Base-by-base conservation (phyloP, 2,797 vertebrate genomes). In the Myotis planiceps region DNA sequence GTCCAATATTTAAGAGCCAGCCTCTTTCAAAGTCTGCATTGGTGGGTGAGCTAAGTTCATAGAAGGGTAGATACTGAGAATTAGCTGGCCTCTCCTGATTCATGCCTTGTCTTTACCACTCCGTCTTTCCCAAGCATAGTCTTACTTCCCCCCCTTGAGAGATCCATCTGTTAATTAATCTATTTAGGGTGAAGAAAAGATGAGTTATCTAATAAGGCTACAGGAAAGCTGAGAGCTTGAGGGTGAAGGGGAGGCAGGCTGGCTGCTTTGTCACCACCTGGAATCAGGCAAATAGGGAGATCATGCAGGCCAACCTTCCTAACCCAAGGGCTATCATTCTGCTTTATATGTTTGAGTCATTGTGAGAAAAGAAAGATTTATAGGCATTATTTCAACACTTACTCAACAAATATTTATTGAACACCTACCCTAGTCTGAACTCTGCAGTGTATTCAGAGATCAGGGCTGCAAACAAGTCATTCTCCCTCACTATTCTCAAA, bases 321-420 rank as follows among this genome's bases (percentile, higher is more conserved):
- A 92, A 82, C 96, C 88, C 88, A 34, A 51, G 88, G 96, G 90
- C 81, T 88, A 83, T 69, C 93, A 76, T 95, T 96, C 81, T 58
- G 5, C 55, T 90, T 85, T 82, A 29, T 83, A 4, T 47, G 88
- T 76, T 88, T 96, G 96, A 94, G 65, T 95, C 89, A 95, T 8
- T 65, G 63, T 18, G 92, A 92, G 80, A 32, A 66, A 9, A 94
- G 97, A 95, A 94, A 93, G 93, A 96, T 97, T 96, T 97, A 97
- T 84, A 89, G 80, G 66, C 51, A 27, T 80, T 93, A 88, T 97
- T 96, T 97, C 94, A 92, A 69, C 97, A 83, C 95, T 95, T 74
- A 82, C 21, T 92, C 96, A 72, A 93, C 95, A 96, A 85, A 80
- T 96, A 94, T 94, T 96, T 97, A 95, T 79, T 84, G 84, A 96